These are phyloP conservation scores for Pseudomyrmex cubaensis DNA, from an alignment of 1,140 invertebrate genomes.

Conservation along the genomic window DNA sequence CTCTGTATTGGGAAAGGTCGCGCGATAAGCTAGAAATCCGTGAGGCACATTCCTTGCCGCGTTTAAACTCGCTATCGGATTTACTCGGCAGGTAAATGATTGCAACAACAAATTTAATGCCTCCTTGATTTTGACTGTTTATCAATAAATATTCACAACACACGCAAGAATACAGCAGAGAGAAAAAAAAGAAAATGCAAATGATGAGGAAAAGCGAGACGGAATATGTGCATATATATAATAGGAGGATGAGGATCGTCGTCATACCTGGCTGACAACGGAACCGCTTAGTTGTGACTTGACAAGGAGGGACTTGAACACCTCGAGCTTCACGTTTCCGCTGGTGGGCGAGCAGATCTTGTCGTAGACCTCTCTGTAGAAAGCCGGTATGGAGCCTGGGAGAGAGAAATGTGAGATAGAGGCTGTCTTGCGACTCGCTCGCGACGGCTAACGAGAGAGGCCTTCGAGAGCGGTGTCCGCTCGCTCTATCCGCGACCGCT, in stretches of 20 bases:
- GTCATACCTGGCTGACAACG: conserved; percentile 86
- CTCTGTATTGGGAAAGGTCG: conserved; percentile 44
- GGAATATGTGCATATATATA: not conserved
- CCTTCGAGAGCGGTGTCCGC: conserved; percentile 43
- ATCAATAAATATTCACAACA: too few relatives aligned
- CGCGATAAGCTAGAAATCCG: conserved; percentile 19
- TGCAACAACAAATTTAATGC: conserved; percentile 4
- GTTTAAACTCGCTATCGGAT: conserved; percentile 36
- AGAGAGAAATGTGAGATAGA: conserved; percentile 41
- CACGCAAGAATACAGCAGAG: too few relatives aligned
- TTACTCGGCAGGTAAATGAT: conserved; percentile 21
- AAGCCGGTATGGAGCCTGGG: conserved; percentile 87
- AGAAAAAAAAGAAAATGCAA: not conserved
- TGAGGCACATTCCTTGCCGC: not conserved
- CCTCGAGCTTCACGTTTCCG: conserved; percentile 87
- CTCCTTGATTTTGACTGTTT: not conserved
- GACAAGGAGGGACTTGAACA: conserved; percentile 87
- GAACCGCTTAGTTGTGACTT: conserved; percentile 87
- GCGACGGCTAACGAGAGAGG: conserved; percentile 33
- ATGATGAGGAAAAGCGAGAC: not conserved
- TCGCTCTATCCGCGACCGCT: conserved; percentile 9
- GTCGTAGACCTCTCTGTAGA: conserved; percentile 88
- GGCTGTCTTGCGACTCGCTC: not conserved
- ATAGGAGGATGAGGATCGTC: conserved; percentile 36
- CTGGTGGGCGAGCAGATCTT: conserved; percentile 87